Conservation (phyloP, 2,113 vertebrate genomes). For the Rhipidura dahli region DNA sequence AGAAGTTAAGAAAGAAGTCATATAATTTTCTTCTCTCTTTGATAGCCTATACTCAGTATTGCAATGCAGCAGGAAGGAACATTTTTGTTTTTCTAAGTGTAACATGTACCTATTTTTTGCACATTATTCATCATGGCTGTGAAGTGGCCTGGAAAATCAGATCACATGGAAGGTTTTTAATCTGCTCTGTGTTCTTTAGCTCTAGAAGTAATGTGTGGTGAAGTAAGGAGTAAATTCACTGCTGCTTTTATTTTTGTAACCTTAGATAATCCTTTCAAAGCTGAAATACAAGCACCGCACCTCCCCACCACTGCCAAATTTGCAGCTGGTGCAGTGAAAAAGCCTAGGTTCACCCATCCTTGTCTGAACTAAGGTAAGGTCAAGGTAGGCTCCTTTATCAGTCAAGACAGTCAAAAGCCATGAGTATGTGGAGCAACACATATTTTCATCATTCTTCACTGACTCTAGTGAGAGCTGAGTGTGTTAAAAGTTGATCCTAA, state of each 20-base stretch:
- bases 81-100: background rate
- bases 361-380: background rate
- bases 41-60: background rate
- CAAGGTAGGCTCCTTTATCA: background rate
- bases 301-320: background rate
- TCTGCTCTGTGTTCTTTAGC: background rate
- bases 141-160: background rate
- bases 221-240: background rate
- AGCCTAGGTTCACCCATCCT: background rate
- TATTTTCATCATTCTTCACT: background rate
- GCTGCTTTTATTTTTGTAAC: background rate
- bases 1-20: background rate
- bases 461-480: background rate
- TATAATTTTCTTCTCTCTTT: background rate
- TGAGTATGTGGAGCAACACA: background rate
- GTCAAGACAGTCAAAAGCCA: background rate
- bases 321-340: background rate
- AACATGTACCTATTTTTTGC: background rate
- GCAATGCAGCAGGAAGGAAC: background rate
- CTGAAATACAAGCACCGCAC: background rate
- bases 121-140: background rate
- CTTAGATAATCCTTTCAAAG: background rate
- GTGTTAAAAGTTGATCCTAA: background rate
- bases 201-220: background rate
- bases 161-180: background rate